A percentile compares a stretch with the other conserved stretches of the same genome.
These are phyloP conservation scores for Antennarius striatus DNA, from an alignment of 2,113 vertebrate species.

Conservation along the genomic window DNA sequence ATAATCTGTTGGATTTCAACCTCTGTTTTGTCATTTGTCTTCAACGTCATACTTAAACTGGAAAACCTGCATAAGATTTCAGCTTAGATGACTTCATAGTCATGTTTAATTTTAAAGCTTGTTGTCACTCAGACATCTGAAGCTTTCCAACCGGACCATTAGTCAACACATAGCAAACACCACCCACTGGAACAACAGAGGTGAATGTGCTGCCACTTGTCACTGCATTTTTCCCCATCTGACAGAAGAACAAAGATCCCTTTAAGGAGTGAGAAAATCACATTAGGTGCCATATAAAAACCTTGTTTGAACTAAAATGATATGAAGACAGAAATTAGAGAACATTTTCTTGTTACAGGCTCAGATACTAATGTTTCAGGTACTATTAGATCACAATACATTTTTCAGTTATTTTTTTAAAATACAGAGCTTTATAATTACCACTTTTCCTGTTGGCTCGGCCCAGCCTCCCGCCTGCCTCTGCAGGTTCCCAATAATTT, in stretches of 20 bases:
- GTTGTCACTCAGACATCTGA: constrained; percentile 71
- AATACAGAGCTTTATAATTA: constrained; percentile 54
- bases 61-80: constrained; percentile 17
- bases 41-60: no score
- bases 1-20: no score
- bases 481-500: constrained; percentile 91
- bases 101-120: constrained; percentile 66
- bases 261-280: constrained; percentile 42
- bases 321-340: constrained; percentile 37
- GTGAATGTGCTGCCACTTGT: constrained; percentile 63
- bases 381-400: constrained; percentile 22
- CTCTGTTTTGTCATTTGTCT: no score
- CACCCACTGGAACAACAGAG: constrained; percentile 67
- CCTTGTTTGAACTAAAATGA: constrained; percentile 34
- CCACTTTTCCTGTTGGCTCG: constrained; percentile 45
- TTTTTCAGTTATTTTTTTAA: constrained; percentile 21
- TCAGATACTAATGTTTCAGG: constrained; percentile 24
- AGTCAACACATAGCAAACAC: constrained; percentile 65
- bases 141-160: constrained; percentile 71
- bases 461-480: constrained; percentile 58
- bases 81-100: constrained; percentile 67
- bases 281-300: constrained; percentile 23
- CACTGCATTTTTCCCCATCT: constrained; percentile 60
- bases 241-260: constrained; percentile 41
- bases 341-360: constrained; percentile 32